Percentiles rank a stretch among this genome's conserved stretches.
These are phyloP conservation scores for Xiphydria camelus DNA, from an alignment of 2,888 invertebrate species.

Conservation along the genomic window DNA sequence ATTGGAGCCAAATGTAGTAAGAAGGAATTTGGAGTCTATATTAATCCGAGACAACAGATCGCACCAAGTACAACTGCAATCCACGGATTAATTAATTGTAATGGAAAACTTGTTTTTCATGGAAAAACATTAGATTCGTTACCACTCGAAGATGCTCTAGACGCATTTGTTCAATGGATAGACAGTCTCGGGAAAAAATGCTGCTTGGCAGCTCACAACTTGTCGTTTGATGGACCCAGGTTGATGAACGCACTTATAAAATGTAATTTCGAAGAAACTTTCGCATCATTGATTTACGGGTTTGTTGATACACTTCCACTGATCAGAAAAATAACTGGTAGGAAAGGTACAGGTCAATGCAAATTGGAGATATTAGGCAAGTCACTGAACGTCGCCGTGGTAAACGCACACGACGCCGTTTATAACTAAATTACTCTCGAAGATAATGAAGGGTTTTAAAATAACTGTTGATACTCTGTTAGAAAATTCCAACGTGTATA, in stretches of 20 bases:
- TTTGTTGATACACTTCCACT: conserved; percentile 20
- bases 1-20: conserved; percentile 5
- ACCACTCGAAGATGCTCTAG: not conserved
- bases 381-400: not conserved
- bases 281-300: conserved; percentile 13
- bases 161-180: not conserved
- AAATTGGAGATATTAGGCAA: not conserved
- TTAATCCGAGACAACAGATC: not conserved
- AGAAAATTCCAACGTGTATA: no score
- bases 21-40: not conserved
- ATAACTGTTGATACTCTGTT: no score
- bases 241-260: conserved; percentile 10
- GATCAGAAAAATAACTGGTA: conserved; percentile 5
- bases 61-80: not conserved
- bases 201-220: not conserved
- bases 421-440: no score
- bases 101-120: conserved; percentile 1
- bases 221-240: not conserved
- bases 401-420: no score
- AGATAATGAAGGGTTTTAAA: no score
- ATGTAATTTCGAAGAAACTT: conserved; percentile 10
- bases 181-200: not conserved
- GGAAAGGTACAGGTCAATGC: conserved; percentile 12
- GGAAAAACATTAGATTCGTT: not conserved
- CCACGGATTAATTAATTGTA: not conserved